Evolutionary conservation across 1,140 invertebrate genomes (phyloP), one percentile per base, ranked within the genome.

Genomic region (Augochlora pura): DNA sequence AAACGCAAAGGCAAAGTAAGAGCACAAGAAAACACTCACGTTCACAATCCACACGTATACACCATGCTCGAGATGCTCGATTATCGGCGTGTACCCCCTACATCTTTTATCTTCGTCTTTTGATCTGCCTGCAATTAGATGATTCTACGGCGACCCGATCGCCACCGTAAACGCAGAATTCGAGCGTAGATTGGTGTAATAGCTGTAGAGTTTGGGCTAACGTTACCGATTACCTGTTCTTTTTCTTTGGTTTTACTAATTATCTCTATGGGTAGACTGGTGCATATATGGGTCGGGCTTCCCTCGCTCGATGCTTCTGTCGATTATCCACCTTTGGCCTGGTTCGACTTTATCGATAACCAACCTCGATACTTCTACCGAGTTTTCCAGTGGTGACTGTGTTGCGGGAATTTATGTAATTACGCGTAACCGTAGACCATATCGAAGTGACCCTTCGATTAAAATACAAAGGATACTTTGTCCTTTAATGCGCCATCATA

Each of bases 1-100:
- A 99, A 99, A 93, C 94, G 94, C 83, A 95, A 95, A 91, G 95
- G 94, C 86, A 97, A 96, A 94, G 96, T 96, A 94, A 94, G 92
- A 86, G 87, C 67, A 82, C 60, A 62, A 25, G 49, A 63, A 7
- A 63, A 46, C 42, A 46, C 42, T 46, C 42, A 46, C 42, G 14
- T 14, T 46, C 57, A 59, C 57, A 25, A 3, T 14, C 12, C 42
- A 59, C 57, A 59, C 8, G 9, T 10, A 25, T 5, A 0, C 4
- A n/a, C 16, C 16, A 52, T 5, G 18, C 49, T 7, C 49, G 49
- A 52, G 5, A 52, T 18, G 16, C 49, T 52, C 49, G 49, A 52
- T 52, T 6, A 18, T 52, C 16, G 1, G 5, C 16, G 49, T 46
- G 14, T 14, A 14, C 42, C 9, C 9, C 2, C 14, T 14, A 46